phyloP scores from a whole-genome alignment of 2,888 invertebrate species.

The Eurytoma californica region DNA sequence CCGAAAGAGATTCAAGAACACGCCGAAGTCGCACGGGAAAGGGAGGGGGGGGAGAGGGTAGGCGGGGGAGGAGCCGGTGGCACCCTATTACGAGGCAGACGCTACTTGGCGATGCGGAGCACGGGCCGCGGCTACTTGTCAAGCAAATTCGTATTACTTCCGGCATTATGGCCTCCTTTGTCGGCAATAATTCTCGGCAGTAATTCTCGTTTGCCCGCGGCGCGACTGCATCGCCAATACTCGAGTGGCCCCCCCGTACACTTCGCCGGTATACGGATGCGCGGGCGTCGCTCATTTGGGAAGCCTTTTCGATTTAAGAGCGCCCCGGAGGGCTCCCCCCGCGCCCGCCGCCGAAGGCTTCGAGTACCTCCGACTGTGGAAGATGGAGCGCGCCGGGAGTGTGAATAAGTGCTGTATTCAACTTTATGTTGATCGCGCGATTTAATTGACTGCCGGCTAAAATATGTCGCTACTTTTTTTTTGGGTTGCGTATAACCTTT shows the following conservation, averaged over 20 bases:
- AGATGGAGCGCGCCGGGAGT: too few relatives aligned
- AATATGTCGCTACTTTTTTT: too few relatives aligned
- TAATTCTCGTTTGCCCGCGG: not conserved
- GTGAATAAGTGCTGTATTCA: too few relatives aligned
- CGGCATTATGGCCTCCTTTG: slow-evolving; percentile 63
- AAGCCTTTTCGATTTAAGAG: slow-evolving; percentile 19
- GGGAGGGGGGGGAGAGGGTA: too few relatives aligned
- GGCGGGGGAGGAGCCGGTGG: not conserved
- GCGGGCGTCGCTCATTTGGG: slow-evolving; percentile 13
- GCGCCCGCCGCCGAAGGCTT: too few relatives aligned
- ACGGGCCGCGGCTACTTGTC: slow-evolving; percentile 69
- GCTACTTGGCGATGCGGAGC: slow-evolving; percentile 62
- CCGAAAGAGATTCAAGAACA: too few relatives aligned
- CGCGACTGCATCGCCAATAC: slow-evolving; percentile 11
- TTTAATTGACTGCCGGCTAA: too few relatives aligned
- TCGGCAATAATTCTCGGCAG: slow-evolving; percentile 33
- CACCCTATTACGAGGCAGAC: not conserved
- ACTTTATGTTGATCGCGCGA: too few relatives aligned
- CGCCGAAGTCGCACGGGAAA: too few relatives aligned
- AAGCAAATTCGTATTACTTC: slow-evolving; percentile 70
- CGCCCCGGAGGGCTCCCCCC: too few relatives aligned
- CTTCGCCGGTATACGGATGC: not conserved
- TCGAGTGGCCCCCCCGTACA: not conserved
- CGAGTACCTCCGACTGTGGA: too few relatives aligned
- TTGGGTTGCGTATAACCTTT: too few relatives aligned